Conservation (phyloP, 2,888 invertebrate species). For the Chaetogeoica ovagalla region DNA sequence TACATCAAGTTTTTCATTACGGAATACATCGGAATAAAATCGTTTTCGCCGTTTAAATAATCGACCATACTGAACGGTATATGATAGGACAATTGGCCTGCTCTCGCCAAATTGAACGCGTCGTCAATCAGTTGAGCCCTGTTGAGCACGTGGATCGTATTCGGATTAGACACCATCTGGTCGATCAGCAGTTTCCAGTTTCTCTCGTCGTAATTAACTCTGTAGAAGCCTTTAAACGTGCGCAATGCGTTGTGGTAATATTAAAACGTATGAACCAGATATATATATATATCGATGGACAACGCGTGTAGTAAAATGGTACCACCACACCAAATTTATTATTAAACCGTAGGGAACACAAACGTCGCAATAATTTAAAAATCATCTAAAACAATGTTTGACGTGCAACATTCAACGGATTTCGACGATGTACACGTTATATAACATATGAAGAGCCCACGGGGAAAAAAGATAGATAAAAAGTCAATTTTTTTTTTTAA, state of each 20-base stretch:
- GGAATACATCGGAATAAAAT: slow-evolving; percentile 67
- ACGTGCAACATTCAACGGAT: no score
- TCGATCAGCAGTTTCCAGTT: slow-evolving; percentile 73
- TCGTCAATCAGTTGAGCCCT: slow-evolving; percentile 83
- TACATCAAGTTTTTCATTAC: slow-evolving; percentile 37
- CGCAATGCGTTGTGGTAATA: background rate
- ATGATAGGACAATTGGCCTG: slow-evolving; percentile 66
- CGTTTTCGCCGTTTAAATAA: slow-evolving; percentile 70
- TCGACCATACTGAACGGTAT: slow-evolving; percentile 69
- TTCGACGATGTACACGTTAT: no score
- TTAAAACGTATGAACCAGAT: no score
- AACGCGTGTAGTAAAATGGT: no score
- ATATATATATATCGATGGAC: no score
- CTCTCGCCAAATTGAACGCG: slow-evolving; percentile 72
- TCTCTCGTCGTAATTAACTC: slow-evolving; percentile 72
- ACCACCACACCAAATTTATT: no score
- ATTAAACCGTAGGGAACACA: no score
- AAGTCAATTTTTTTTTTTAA: no score
- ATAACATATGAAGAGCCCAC: no score
- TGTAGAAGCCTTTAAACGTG: slow-evolving; percentile 63
- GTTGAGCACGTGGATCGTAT: slow-evolving; percentile 63
- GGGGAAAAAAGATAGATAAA: no score
- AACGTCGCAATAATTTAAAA: no score
- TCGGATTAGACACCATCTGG: slow-evolving; percentile 66
- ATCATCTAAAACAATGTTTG: no score